A percentile compares a stretch with the other conserved stretches of the same genome.
Conservation (phyloP, 1,140 invertebrate species). For the Drosophila melanica region DNA sequence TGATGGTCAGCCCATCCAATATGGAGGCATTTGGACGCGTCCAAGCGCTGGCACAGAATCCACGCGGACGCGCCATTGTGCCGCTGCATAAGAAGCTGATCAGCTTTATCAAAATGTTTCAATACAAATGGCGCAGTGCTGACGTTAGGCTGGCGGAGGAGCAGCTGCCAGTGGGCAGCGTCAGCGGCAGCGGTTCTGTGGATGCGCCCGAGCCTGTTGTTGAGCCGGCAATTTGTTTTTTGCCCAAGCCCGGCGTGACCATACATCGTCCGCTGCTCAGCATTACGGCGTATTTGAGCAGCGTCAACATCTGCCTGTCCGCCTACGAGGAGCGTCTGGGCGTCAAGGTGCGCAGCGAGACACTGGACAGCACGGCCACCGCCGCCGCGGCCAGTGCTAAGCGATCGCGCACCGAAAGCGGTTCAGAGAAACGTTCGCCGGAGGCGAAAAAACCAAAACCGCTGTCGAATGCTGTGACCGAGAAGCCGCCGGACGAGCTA, state of each 20-base stretch:
- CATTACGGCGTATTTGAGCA: slow-evolving; percentile 89
- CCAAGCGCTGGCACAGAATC: slow-evolving; percentile 95
- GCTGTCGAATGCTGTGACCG: slow-evolving; percentile 34
- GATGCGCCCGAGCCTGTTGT: neutral
- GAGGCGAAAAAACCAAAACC: slow-evolving; percentile 80
- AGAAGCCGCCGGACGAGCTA: slow-evolving; percentile 56
- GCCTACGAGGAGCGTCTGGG: slow-evolving; percentile 89
- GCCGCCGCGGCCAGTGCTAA: slow-evolving; percentile 77
- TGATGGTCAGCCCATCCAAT: slow-evolving; percentile 91
- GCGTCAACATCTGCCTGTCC: slow-evolving; percentile 89
- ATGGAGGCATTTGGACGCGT: slow-evolving; percentile 93
- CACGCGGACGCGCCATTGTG: slow-evolving; percentile 90
- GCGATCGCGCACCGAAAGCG: slow-evolving; percentile 86
- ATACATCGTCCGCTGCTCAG: slow-evolving; percentile 89
- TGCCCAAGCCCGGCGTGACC: slow-evolving; percentile 84
- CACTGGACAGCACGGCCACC: slow-evolving; percentile 40
- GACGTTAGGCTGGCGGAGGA: slow-evolving; percentile 84
- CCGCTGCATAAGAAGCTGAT: slow-evolving; percentile 90
- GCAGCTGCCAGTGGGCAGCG: slow-evolving; percentile 10
- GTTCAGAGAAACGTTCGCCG: slow-evolving; percentile 84
- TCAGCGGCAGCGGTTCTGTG: neutral
- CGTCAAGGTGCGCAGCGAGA: slow-evolving; percentile 85
- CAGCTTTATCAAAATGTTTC: slow-evolving; percentile 90
- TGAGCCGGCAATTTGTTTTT: slow-evolving; percentile 73
- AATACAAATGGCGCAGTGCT: slow-evolving; percentile 89